phyloP scores from a whole-genome alignment of 2,113 vertebrate species.

The Megaceryle maxima region DNA sequence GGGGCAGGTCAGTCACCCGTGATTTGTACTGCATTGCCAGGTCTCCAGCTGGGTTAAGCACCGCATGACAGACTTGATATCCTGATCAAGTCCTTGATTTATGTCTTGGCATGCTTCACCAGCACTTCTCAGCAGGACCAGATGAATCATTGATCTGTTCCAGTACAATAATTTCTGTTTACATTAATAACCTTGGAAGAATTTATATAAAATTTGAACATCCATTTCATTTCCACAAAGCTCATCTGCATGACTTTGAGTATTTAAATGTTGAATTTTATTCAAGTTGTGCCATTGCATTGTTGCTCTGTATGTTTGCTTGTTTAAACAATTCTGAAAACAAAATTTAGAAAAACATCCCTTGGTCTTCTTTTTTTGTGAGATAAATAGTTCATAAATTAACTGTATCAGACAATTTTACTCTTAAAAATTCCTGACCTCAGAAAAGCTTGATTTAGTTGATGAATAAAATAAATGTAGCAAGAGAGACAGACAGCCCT shows the following conservation, averaged over 20 bases:
- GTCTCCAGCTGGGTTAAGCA: slow-evolving; percentile 42
- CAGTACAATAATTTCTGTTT: slow-evolving; percentile 37
- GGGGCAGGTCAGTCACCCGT: not conserved
- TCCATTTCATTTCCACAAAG: not conserved
- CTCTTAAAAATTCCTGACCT: not conserved
- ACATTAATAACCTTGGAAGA: slow-evolving; percentile 41
- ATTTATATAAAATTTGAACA: not conserved
- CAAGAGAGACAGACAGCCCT: not conserved
- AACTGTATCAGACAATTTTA: not conserved
- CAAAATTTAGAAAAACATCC: not conserved
- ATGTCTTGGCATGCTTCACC: not conserved
- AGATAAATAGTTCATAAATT: not conserved
- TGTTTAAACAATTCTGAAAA: not conserved
- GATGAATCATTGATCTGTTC: slow-evolving; percentile 60
- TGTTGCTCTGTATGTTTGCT: not conserved
- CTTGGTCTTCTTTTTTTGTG: not conserved
- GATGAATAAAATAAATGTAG: not conserved
- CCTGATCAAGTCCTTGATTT: slow-evolving; percentile 45
- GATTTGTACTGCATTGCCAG: not conserved
- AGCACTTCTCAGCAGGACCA: slow-evolving; percentile 44
- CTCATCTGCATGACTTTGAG: not conserved
- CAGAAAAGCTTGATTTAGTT: not conserved
- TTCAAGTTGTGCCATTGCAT: not conserved
- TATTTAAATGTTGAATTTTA: not conserved
- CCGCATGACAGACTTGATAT: slow-evolving; percentile 10